A percentile compares a stretch with the other conserved stretches of the same genome.
These are phyloP conservation scores for Anguilla obscura DNA, from an alignment of 2,797 vertebrate genomes.

Conservation along the genomic window DNA sequence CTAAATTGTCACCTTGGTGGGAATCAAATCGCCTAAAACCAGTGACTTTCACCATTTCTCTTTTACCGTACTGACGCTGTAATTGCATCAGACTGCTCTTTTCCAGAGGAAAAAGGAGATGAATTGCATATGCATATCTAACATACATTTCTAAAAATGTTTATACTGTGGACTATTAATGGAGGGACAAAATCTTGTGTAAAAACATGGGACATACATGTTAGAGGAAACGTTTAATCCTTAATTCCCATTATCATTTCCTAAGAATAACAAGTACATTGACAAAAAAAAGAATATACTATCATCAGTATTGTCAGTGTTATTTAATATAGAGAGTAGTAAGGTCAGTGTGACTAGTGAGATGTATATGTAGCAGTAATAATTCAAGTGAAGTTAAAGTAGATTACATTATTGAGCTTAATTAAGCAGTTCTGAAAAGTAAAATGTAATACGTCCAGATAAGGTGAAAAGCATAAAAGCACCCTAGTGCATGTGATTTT, in stretches of 20 bases:
- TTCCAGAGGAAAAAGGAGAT: not conserved
- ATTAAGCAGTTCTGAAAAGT: not conserved
- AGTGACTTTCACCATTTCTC: not conserved
- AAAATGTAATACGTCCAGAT: not conserved
- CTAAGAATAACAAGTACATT: not conserved
- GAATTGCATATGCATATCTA: not conserved
- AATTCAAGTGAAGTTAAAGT: not conserved
- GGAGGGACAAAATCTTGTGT: not conserved
- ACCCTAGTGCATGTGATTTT: not conserved
- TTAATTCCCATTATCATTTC: not conserved
- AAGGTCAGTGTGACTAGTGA: not conserved
- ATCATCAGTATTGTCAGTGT: not conserved
- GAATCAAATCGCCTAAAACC: not conserved
- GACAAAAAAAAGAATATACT: not conserved
- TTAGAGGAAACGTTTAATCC: not conserved
- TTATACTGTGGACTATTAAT: not conserved
- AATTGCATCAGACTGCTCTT: not conserved
- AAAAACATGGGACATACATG: not conserved
- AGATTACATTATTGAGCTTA: not conserved
- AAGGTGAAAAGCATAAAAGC: not conserved
- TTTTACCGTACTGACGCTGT: not conserved
- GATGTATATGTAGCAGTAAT: not conserved
- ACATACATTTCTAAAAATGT: not conserved
- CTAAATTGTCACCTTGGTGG: conserved; percentile 18
- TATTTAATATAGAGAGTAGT: not conserved